A percentile compares a stretch with the other conserved stretches of the same genome.
Evolutionary conservation across 1,140 invertebrate species (phyloP).

Genomic region (Solenopsis invicta): DNA sequence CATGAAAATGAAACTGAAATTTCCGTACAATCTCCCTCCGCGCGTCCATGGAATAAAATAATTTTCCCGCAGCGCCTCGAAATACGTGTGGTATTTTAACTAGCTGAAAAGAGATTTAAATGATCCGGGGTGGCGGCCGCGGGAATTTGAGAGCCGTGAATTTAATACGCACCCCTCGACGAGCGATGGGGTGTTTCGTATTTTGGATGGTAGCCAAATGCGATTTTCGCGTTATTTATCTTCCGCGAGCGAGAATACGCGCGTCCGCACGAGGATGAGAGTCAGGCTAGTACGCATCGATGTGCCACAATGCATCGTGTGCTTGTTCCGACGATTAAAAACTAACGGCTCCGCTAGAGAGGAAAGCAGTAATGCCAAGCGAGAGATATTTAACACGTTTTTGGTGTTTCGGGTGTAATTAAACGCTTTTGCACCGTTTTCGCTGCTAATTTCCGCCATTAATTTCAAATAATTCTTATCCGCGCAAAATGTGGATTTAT

Average conservation of each 20-base stretch:
- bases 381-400: constrained; percentile 55
- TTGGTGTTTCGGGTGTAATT: constrained; percentile 27
- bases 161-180: constrained; percentile 39
- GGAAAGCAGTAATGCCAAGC: constrained; percentile 23
- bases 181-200: constrained; percentile 39
- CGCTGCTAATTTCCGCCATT: constrained; percentile 40
- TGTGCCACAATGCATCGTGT: constrained; percentile 3
- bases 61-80: constrained; percentile 22
- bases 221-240: constrained; percentile 64
- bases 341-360: constrained; percentile 25
- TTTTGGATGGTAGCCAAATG: constrained; percentile 54
- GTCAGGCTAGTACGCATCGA: not conserved
- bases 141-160: constrained; percentile 46
- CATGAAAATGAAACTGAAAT: constrained; percentile 55
- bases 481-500: constrained; percentile 14
- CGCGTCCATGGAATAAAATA: constrained; percentile 25
- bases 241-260: constrained; percentile 7
- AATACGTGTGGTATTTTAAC: constrained; percentile 62
- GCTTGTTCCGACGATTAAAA: constrained; percentile 56
- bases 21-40: not conserved
- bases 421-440: constrained; percentile 35
- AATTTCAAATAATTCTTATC: constrained; percentile 48
- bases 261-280: not conserved
- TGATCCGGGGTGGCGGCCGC: constrained; percentile 36
- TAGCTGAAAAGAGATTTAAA: constrained; percentile 67